Base-by-base conservation (phyloP, 2,113 vertebrate species). In the Onychostoma macrolepis region DNA sequence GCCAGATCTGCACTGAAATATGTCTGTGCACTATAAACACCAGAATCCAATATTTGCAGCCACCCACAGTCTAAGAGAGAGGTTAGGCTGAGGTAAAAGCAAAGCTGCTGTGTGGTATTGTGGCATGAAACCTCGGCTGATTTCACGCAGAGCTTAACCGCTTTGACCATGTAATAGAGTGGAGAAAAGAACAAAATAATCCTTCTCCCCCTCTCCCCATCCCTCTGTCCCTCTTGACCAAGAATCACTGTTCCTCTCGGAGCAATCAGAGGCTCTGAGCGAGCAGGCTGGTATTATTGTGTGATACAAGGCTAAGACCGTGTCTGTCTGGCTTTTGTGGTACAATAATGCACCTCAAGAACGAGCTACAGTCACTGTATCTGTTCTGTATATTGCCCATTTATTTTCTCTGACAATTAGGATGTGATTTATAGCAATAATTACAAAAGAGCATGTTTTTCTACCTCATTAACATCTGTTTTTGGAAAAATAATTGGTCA, bases 121-220 rank as follows among this genome's bases (percentile, higher is more conserved):
- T 83, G 81, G 81, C 65, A 81, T 6, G 38, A 81, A 81, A 67
- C 38, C 80, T 45, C 17, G 58, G 15, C 65, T 30, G 81, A 83
- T 71, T 83, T 83, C 63, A 83, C 65, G 28, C 45, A 50, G 81
- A 50, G 81, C 17, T 82, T 83, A 83, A 83, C 63, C 28, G 65
- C 81, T 53, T 28, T 83, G 43, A 71, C 65, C 65, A 33, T 69
- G 81, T 83, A 83, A 83, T 69, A 71, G 65, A 71, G 76, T 79
- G 10, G 11, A 48, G 81, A 71, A 43, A 48, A 83, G 43, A 71
- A 50, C 81, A 50, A 83, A 83, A 83, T 83, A 83, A 83, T 71
- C 63, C 17, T 26, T 33, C 8, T 83, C 8, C 38, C 7, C 80
- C 24, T n/a, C 3, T 10, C 63, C 9, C 17, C 15, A 41, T 43